These are phyloP conservation scores for Synergus gifuensis DNA, from an alignment of 2,888 invertebrate genomes.

Conservation along the genomic window DNA sequence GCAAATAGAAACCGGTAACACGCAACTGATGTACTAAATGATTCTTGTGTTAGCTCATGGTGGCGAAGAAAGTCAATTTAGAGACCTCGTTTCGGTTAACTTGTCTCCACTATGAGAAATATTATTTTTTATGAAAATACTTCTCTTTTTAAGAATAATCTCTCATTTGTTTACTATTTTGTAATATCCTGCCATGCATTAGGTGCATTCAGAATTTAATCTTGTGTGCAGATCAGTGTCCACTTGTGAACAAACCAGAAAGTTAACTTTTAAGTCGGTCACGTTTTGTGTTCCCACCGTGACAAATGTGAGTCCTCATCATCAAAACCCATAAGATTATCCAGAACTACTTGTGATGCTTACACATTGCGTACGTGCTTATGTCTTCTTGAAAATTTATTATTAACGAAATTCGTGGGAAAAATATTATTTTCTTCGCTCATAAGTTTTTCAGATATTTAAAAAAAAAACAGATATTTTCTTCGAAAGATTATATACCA, in stretches of 20 bases:
- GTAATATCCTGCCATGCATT: not conserved
- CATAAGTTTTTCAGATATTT: not conserved
- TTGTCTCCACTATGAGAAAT: not conserved
- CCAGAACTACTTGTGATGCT: not conserved
- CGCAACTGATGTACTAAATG: not conserved
- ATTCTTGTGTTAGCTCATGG: not conserved
- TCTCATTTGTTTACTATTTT: not conserved
- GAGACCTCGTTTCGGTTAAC: not conserved
- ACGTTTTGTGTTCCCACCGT: conserved; percentile 63
- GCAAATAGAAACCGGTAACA: conserved; percentile 28
- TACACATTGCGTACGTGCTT: not conserved
- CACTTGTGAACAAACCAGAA: not conserved
- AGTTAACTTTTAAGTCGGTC: conserved; percentile 59
- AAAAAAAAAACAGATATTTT: no score
- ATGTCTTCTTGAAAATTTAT: not conserved
- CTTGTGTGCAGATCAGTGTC: not conserved
- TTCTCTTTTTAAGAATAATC: not conserved
- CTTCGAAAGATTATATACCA: no score
- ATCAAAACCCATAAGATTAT: conserved; percentile 48
- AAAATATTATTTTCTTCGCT: not conserved
- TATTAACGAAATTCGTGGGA: not conserved
- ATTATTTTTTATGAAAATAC: not conserved
- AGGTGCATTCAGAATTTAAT: not conserved
- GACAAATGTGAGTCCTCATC: conserved; percentile 59
- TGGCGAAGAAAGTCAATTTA: not conserved